Evolutionary conservation across 1,140 invertebrate genomes (phyloP), one percentile per base, ranked within the genome.

Genomic region (Meloidogyne hapla): DNA sequence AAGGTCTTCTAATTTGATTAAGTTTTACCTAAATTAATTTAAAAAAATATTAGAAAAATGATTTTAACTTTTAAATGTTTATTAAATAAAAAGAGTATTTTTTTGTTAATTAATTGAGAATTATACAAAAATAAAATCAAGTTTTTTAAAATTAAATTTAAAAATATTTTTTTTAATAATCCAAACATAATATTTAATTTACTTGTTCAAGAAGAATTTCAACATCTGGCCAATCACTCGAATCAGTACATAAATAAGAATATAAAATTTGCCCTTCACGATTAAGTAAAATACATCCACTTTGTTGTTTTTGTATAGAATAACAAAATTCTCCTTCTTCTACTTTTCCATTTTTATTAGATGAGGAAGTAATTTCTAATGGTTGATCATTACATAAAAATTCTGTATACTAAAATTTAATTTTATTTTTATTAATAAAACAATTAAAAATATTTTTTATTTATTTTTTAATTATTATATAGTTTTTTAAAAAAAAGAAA

Each of bases 171-270:
- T n/a, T n/a, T n/a, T n/a, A n/a, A n/a, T n/a, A n/a, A n/a, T n/a
- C n/a, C n/a, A n/a, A n/a, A n/a, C n/a, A n/a, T n/a, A n/a, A 8
- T 13, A 66, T 33, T 8, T 28, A 2, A 21, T 28, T 28, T 21
- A 77, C 76, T 61, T 77, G 76, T 28, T 77, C 76, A 42, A 77
- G 21, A 10, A 77, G 69, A 38, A 77, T 48, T 9, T 77, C 76
- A 23, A 77, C 76, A 62, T 77, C 76, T 13, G 76, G 76, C 76
- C 76, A 77, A 76, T 77, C 76, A 48, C 38, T 77, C 8, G 25
- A 61, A 62, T 77, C 76, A 38, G 63, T 69, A 61, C 76, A 77
- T 12, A 77, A 61, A 45, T 77, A 78, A 18, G 56, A 63, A 28
- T 76, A 75, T 23, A 45, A 33, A 25, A 61, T 74, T 61, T 42